Evolutionary conservation across 2,888 invertebrate genomes (phyloP).

Genomic region (Luperina nickerlii): DNA sequence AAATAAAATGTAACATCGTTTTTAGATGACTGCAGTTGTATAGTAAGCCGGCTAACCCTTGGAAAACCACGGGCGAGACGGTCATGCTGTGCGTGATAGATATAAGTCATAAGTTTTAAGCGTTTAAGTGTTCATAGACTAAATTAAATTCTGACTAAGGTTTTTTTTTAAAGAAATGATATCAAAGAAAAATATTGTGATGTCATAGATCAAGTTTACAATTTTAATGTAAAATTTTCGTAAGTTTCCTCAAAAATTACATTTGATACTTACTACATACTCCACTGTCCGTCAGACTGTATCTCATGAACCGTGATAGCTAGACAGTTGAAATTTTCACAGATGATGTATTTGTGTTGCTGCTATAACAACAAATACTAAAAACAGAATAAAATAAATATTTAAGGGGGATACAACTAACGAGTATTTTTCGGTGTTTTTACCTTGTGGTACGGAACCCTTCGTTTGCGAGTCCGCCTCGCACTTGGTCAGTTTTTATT

Average conservation of each 20-base stretch:
- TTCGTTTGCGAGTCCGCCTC: too few relatives aligned
- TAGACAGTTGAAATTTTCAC: too few relatives aligned
- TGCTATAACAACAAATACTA: too few relatives aligned
- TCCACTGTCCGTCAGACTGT: too few relatives aligned
- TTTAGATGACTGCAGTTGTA: conserved; percentile 10
- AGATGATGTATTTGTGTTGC: too few relatives aligned
- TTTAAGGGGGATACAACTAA: too few relatives aligned
- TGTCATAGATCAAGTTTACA: neutral
- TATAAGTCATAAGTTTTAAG: conserved; percentile 20
- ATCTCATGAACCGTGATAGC: too few relatives aligned
- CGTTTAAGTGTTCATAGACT: neutral
- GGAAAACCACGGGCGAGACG: neutral
- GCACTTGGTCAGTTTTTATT: neutral
- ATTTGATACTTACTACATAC: neutral
- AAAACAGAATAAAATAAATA: too few relatives aligned
- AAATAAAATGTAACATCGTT: neutral
- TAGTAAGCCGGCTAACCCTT: conserved; percentile 4
- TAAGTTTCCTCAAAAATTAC: neutral
- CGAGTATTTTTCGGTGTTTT: too few relatives aligned
- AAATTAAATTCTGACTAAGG: neutral
- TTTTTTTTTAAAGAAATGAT: neutral
- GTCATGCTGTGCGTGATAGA: conserved; percentile 14
- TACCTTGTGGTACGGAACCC: too few relatives aligned
- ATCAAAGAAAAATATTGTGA: neutral
- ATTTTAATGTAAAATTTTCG: neutral